Conservation (phyloP, 1,140 invertebrate species). For the Tetramorium simillimum region DNA sequence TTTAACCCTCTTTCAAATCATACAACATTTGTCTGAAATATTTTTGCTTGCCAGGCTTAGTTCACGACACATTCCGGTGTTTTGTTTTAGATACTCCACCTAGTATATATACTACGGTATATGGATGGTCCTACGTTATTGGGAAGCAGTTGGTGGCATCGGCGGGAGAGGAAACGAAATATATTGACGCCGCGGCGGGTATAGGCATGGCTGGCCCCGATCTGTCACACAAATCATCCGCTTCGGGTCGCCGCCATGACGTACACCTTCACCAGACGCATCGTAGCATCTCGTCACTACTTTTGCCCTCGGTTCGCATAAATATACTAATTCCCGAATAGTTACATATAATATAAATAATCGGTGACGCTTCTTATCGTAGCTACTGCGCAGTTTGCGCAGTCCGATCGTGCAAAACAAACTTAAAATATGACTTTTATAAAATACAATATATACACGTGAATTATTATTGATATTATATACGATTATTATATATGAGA, state of each 20-base stretch:
- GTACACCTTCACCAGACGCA: slow-evolving; percentile 7
- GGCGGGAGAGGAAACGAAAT: slow-evolving; percentile 63
- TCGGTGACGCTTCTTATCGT: neutral
- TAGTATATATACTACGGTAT: neutral
- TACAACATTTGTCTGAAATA: too few species aligned
- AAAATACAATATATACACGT: neutral
- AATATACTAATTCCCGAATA: slow-evolving; percentile 39
- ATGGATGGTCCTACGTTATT: slow-evolving; percentile 58
- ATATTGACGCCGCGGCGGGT: slow-evolving; percentile 42
- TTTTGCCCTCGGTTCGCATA: slow-evolving; percentile 16
- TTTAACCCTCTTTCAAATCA: too few species aligned
- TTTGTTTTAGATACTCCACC: too few species aligned
- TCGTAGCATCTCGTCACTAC: slow-evolving; percentile 29
- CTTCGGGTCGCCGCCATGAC: neutral
- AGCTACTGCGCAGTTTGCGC: neutral
- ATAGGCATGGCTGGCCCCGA: slow-evolving; percentile 60
- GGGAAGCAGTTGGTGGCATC: slow-evolving; percentile 63
- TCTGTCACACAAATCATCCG: slow-evolving; percentile 69
- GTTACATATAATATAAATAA: slow-evolving; percentile 22
- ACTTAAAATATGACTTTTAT: slow-evolving; percentile 6
- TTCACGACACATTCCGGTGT: too few species aligned
- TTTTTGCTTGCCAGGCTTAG: too few species aligned
- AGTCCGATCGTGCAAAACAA: neutral
- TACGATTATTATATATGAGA: too few species aligned
- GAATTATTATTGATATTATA: too few species aligned